Evolutionary conservation across 1,140 invertebrate genomes (phyloP), one percentile per base, ranked within the genome.

Genomic region (Sminthurinus signatus): DNA sequence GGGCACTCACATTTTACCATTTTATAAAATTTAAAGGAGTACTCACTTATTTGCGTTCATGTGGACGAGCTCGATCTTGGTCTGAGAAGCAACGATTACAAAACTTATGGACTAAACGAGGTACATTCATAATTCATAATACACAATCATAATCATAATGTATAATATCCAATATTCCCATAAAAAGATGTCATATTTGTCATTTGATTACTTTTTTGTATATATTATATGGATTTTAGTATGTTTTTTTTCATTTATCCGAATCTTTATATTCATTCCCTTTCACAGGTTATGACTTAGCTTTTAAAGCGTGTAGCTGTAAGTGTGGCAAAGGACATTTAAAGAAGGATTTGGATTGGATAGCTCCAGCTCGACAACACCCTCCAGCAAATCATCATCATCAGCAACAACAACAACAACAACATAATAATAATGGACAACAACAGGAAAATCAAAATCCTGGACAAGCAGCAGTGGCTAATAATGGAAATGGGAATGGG

Each of bases 321-420:
- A 77, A 76, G 54, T 83, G 94, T 78, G 89, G 88, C 0, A 81
- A 91, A 5, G 94, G 94, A 1, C 93, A 96, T 75, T 76, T 98
- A 57, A 88, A 93, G 73, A 96, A 96, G 78, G 93, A 96, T 78
- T 79, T 94, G 15, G 91, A 96, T 73, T 96, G 93, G 90, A 80
- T 85, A 68, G 82, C 89, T 3, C 81, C 85, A n/a, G 80, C 81
- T 2, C 74, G 79, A 28, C 39, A 15, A 42, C 28, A 23, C 54
- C 54, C 2, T 8, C 8, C 51, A 17, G 51, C 25, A 8, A 23
- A 3, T 3, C 10, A 28, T 3, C 59, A 15, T 46, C 32, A 28
- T 36, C 36, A 10, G n/a, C 5, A 4, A 8, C 5, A 23, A 10
- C 4, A 58, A 3, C 8, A 58, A 10, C 8, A 19, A n/a, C 17